Conservation (phyloP, 2,797 vertebrate species). For the Sylvilagus floridanus region DNA sequence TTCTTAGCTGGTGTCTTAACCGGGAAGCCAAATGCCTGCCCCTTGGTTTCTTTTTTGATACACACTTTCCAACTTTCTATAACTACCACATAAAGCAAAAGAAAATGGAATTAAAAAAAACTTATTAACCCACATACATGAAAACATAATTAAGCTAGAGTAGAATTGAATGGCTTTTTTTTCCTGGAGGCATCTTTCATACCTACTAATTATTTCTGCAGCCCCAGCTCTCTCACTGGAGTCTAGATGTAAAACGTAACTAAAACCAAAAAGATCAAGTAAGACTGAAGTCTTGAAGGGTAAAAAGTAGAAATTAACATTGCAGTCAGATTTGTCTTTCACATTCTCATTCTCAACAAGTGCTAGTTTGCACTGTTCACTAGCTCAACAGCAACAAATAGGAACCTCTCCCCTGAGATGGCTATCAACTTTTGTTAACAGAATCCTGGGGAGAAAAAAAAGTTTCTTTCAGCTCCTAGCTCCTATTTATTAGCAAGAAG, state of each 20-base stretch:
- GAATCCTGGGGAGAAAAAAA: conserved; percentile 29
- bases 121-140: background rate
- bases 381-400: background rate
- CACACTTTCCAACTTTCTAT: conserved; percentile 45
- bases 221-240: conserved; percentile 7
- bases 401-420: background rate
- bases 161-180: conserved; percentile 20
- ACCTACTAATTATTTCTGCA: conserved; percentile 19
- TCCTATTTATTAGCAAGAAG: conserved; percentile 41
- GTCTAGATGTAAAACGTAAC: conserved; percentile 38
- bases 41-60: conserved; percentile 56
- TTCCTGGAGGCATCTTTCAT: conserved; percentile 8
- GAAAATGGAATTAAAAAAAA: background rate
- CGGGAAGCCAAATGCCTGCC: background rate
- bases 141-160: conserved; percentile 49
- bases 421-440: conserved; percentile 1
- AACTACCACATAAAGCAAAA: background rate
- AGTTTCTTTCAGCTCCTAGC: conserved; percentile 23
- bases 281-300: background rate
- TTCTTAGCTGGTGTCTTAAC: too few relatives aligned
- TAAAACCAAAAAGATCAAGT: conserved; percentile 61
- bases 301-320: conserved; percentile 39
- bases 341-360: background rate
- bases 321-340: background rate
- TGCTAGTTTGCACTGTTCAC: background rate